A percentile compares a stretch with the other conserved stretches of the same genome.
Conservation (phyloP, 2,888 invertebrate species). For the Hydrotaea diabolus region DNA sequence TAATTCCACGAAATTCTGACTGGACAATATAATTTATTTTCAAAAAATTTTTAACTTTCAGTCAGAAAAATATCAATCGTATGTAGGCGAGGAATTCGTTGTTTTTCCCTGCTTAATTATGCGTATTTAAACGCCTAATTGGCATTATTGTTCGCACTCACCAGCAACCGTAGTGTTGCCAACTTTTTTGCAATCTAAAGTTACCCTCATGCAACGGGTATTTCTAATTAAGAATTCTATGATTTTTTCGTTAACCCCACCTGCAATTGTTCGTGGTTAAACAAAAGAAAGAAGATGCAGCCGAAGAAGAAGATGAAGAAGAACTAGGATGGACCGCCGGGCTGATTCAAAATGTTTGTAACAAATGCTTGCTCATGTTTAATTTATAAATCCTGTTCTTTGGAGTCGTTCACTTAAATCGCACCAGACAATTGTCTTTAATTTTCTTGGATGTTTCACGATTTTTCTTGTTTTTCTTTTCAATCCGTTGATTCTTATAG, state of each 20-base stretch:
- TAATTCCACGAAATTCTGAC: too few species aligned
- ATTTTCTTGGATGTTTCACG: slow-evolving; percentile 16
- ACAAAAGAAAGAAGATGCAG: neutral
- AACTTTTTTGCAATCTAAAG: neutral
- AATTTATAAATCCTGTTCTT: slow-evolving; percentile 58
- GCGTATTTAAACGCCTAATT: neutral
- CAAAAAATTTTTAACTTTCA: too few species aligned
- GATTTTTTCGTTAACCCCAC: neutral
- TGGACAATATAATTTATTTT: too few species aligned
- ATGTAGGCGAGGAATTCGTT: too few species aligned
- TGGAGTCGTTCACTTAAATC: neutral
- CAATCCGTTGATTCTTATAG: neutral
- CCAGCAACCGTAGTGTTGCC: neutral
- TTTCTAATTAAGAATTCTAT: neutral
- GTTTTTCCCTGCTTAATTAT: too few species aligned
- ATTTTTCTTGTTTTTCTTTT: neutral
- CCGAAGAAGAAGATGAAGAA: neutral
- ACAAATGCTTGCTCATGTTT: slow-evolving; percentile 63
- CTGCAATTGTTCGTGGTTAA: neutral
- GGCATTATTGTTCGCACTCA: neutral
- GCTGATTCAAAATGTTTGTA: slow-evolving; percentile 31
- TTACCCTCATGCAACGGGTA: neutral
- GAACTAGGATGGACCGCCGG: neutral
- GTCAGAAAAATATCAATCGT: too few species aligned
- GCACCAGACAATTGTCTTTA: slow-evolving; percentile 30